phyloP scores from a whole-genome alignment of 2,888 invertebrate genomes.

The Drosophila prostipennis region DNA sequence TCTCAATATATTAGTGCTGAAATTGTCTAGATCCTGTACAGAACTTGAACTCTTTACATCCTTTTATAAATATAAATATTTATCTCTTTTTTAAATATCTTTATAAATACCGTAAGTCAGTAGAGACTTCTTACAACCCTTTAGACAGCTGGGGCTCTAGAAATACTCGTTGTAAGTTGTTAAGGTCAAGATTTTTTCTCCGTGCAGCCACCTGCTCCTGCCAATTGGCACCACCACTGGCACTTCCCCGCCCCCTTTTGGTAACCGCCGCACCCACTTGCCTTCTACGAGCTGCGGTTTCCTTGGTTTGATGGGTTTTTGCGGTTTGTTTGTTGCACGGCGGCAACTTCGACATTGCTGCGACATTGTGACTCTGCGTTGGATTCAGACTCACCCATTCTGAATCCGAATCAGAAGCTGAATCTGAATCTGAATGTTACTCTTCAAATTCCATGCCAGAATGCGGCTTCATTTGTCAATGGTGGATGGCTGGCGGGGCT shows the following conservation, averaged over 20 bases:
- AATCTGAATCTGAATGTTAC: constrained; percentile 13
- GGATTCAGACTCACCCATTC: constrained; percentile 8
- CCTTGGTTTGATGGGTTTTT: constrained; percentile 73
- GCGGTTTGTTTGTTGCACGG: constrained; percentile 73
- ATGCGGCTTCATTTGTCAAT: constrained; percentile 75
- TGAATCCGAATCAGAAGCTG: background rate
- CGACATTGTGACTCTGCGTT: constrained; percentile 12
- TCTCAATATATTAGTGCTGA: too few relatives aligned
- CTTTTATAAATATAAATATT: too few relatives aligned
- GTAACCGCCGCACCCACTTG: constrained; percentile 7
- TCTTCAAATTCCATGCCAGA: constrained; percentile 60
- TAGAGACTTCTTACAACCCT: too few relatives aligned
- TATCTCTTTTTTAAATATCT: too few relatives aligned
- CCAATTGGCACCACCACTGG: constrained; percentile 11
- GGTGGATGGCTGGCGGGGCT: constrained; percentile 13
- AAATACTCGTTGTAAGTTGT: too few relatives aligned
- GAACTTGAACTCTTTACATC: too few relatives aligned
- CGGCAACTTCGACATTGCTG: constrained; percentile 22
- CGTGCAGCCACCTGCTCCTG: constrained; percentile 3
- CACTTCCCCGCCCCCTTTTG: constrained; percentile 12
- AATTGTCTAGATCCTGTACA: too few relatives aligned
- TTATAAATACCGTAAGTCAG: too few relatives aligned
- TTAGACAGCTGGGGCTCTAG: too few relatives aligned
- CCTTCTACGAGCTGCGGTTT: constrained; percentile 63
- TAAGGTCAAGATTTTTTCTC: background rate